These are phyloP conservation scores for Drosophila tsacasi DNA, from an alignment of 1,140 invertebrate genomes.

Conservation along the genomic window DNA sequence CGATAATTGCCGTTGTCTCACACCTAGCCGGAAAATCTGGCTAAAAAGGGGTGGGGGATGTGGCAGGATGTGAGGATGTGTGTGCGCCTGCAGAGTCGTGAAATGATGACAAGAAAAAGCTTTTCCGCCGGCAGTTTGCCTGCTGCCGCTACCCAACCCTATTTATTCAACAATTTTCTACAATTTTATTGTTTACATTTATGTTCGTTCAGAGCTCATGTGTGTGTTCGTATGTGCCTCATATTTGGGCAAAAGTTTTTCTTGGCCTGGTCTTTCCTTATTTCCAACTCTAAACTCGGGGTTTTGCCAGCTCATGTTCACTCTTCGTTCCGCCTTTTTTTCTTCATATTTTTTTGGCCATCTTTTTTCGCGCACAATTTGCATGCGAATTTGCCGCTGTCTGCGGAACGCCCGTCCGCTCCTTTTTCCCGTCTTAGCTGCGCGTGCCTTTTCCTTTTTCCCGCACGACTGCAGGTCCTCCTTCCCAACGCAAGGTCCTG, in stretches of 20 bases:
- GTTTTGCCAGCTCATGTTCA: constrained; percentile 14
- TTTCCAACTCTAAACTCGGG: constrained; percentile 40
- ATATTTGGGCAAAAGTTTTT: constrained; percentile 68
- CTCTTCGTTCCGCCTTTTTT: constrained; percentile 9
- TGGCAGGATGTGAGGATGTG: constrained; percentile 1
- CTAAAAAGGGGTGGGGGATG: background rate
- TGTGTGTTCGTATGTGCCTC: constrained; percentile 33
- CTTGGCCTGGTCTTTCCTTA: constrained; percentile 50
- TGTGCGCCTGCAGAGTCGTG: constrained; percentile 61
- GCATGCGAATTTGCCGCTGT: constrained; percentile 83
- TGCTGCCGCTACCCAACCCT: constrained; percentile 54
- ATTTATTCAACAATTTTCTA: constrained; percentile 69
- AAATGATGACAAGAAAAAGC: constrained; percentile 83
- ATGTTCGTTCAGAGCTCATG: constrained; percentile 55
- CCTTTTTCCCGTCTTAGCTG: constrained; percentile 38
- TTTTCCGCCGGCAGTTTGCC: constrained; percentile 76
- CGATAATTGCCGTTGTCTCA: constrained; percentile 83
- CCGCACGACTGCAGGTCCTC: constrained; percentile 71
- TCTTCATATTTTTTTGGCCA: constrained; percentile 52
- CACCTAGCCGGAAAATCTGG: constrained; percentile 60
- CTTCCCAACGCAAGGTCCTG: constrained; percentile 5
- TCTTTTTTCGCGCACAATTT: constrained; percentile 79
- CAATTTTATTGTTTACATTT: constrained; percentile 84
- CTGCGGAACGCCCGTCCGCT: constrained; percentile 37
- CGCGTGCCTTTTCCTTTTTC: constrained; percentile 83